Conservation (phyloP, 2,113 vertebrate species). For the Ursus arctos region DNA sequence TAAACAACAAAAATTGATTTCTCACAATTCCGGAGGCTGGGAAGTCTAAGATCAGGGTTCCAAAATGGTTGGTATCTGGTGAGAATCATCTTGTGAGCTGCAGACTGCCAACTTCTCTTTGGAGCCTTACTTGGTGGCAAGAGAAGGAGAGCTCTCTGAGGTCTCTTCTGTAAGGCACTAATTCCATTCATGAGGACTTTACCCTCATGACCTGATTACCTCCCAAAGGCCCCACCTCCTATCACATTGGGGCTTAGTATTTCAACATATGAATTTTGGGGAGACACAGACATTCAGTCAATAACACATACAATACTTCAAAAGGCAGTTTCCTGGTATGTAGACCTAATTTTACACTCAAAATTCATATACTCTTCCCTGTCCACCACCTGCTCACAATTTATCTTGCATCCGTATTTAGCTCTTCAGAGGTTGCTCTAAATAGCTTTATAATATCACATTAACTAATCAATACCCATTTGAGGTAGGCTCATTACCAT, state of each 20-base stretch:
- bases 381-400: background rate
- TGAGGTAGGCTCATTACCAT: constrained; percentile 27
- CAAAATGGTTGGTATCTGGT: too few species aligned
- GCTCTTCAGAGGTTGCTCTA: constrained; percentile 48
- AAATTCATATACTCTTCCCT: background rate
- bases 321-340: background rate
- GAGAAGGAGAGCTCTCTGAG: background rate
- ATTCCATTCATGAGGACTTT: background rate
- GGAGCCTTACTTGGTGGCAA: background rate
- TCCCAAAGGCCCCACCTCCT: background rate
- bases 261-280: background rate
- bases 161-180: background rate
- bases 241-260: background rate
- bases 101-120: background rate
- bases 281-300: background rate
- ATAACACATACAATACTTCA: background rate
- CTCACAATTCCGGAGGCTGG: background rate
- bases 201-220: background rate
- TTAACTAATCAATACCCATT: constrained; percentile 70
- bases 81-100: accelerated
- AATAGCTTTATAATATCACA: constrained; percentile 50
- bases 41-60: background rate
- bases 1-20: background rate
- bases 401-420: constrained; percentile 31
- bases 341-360: background rate